Conservation (phyloP, 2,797 vertebrate species). For the Agapornis canus region DNA sequence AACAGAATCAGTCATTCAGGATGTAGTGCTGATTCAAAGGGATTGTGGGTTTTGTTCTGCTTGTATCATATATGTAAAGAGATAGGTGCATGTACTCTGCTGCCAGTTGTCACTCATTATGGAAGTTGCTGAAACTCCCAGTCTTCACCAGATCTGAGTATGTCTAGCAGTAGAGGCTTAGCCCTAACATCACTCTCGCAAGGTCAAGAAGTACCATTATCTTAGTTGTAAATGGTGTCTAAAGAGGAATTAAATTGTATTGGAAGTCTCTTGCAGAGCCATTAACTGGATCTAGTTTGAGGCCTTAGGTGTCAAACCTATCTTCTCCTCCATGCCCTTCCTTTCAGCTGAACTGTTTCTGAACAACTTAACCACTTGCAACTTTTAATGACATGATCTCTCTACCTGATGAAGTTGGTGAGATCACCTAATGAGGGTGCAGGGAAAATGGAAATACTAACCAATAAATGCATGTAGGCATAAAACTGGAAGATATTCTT, state of each 20-base stretch:
- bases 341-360: not conserved
- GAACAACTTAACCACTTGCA: not conserved
- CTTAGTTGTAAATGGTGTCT: not conserved
- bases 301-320: not conserved
- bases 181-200: not conserved
- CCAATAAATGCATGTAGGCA: not conserved
- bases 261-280: not conserved
- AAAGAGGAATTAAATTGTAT: not conserved
- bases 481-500: not conserved
- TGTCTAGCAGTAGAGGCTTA: not conserved
- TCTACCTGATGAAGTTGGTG: not conserved
- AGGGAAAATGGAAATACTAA: not conserved
- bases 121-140: not conserved
- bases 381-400: not conserved
- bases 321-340: not conserved
- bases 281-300: not conserved
- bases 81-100: not conserved
- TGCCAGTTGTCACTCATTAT: not conserved
- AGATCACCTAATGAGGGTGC: not conserved
- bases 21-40: not conserved
- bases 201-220: not conserved
- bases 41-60: not conserved
- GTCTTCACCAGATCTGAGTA: not conserved
- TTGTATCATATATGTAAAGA: not conserved
- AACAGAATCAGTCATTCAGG: not conserved